Conservation (phyloP, 2,797 vertebrate species). For the Tiaroga cobitis region DNA sequence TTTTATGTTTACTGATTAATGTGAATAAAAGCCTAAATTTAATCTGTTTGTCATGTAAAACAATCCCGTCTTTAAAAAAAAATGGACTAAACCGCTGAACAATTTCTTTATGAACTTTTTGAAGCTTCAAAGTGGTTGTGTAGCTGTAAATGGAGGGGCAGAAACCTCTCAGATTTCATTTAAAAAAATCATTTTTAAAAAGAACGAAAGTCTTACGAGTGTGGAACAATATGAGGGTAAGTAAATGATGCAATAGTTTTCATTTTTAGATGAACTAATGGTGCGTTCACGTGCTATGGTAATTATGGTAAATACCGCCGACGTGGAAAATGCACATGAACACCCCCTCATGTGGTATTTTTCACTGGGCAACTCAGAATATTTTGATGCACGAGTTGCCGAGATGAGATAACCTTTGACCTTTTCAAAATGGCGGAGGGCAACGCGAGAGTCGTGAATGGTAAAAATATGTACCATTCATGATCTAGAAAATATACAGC, state of each 20-base stretch:
- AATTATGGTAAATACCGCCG: no score
- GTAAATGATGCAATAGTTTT: neutral
- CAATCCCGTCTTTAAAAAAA: no score
- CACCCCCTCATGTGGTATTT: no score
- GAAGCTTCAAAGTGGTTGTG: neutral
- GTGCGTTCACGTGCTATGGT: no score
- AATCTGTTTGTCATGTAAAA: neutral
- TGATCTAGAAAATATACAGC: no score
- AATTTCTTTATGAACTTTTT: neutral
- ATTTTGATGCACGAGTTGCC: no score
- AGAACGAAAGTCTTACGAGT: neutral
- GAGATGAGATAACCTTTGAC: no score
- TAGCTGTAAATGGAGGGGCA: neutral
- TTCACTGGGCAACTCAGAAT: no score
- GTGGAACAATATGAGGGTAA: neutral
- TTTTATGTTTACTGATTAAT: neutral
- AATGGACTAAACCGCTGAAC: neutral
- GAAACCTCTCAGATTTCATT: neutral
- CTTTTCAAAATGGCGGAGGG: no score
- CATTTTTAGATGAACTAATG: neutral
- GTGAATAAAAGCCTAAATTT: neutral
- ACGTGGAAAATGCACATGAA: no score
- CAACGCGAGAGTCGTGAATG: no score
- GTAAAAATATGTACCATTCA: no score
- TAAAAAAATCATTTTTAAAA: rapidly evolving